phyloP scores from a whole-genome alignment of 2,113 vertebrate species.

The Corydoras sp. region DNA sequence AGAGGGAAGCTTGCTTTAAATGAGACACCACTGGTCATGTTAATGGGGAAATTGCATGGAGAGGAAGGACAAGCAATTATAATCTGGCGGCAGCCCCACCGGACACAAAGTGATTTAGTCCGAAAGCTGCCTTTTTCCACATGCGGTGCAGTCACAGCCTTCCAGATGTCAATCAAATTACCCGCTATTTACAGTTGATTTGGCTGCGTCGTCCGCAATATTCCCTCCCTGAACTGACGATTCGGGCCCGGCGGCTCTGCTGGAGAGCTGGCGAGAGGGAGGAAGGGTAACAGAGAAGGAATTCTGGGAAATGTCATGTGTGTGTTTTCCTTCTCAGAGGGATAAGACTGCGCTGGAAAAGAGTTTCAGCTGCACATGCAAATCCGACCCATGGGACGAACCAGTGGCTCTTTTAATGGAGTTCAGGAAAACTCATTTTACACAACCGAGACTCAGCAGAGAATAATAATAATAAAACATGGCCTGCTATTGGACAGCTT shows the following conservation, averaged over 20 bases:
- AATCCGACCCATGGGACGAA: constrained; percentile 87
- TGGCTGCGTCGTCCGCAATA: constrained; percentile 99
- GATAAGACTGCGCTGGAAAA: constrained; percentile 83
- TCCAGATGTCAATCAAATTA: constrained; percentile 99
- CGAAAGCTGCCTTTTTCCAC: constrained; percentile 84
- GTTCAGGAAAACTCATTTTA: constrained; percentile 98
- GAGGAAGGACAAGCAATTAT: constrained; percentile 99
- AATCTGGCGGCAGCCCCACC: constrained; percentile 88
- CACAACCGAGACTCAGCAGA: constrained; percentile 82
- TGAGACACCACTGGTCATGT: constrained; percentile 90
- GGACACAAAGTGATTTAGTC: constrained; percentile 98
- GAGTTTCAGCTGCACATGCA: constrained; percentile 94
- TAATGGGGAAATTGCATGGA: constrained; percentile 98
- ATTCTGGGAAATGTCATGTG: constrained; percentile 98
- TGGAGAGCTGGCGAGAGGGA: constrained; percentile 59
- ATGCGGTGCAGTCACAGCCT: constrained; percentile 80
- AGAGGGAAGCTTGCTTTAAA: constrained; percentile 91
- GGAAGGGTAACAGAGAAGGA: constrained; percentile 68
- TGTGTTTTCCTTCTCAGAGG: constrained; percentile 83
- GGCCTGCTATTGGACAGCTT: constrained; percentile 22
- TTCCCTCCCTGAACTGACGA: constrained; percentile 90
- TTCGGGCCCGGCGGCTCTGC: constrained; percentile 71
- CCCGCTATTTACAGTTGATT: constrained; percentile 98
- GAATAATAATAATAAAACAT: constrained; percentile 59
- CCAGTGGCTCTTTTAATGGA: constrained; percentile 98